Base-by-base conservation (phyloP, 2,113 vertebrate genomes). In the Bufo bufo region DNA sequence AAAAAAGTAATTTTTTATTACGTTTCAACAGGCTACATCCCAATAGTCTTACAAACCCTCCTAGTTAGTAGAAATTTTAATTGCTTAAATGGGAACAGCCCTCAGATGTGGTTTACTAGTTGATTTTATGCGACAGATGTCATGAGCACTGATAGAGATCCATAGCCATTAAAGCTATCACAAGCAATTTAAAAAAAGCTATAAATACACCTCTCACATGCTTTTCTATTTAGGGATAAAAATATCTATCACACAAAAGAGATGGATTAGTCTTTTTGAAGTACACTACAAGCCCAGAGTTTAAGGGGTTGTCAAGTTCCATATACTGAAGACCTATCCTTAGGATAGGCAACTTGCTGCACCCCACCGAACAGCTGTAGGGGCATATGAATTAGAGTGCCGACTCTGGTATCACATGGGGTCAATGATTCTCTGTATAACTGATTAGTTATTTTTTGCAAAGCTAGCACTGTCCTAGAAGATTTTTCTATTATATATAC, bases 401-500 rank as follows among this genome's bases (percentile, higher is more conserved):
- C 7, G 14, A 16, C 6, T 14, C 66, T 12, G 33, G 11, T 54
- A 80, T 2, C n/a, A 80, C 23, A 71, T 10, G 19, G 63, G 23
- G n/a, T 71, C 45, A 75, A 63, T 33, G n/a, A 77, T 43, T 4
- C 66, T 49, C 6, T 63, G 20, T 45, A 14, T 86, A 4, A 49
- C 19, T 23, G 43, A 80, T 56, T 11, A 74, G 14, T 49, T 72
- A 61, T 71, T 61, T 45, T 23, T 45, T 49, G 23, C 52, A 59
- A 82, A n/a, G 49, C 86, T 52, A 33, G 19, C 58, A 61, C 0
- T 4, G 20, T 59, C 54, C 66, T 33, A 47, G 45, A 74, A 74
- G 23, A 61, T 47, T 82, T 72, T 59, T 87, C 17, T 61, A 45
- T 77, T 50, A 33, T 59, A 86, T 66, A 19, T 13, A 66, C 54